Evolutionary conservation across 2,888 invertebrate species (phyloP).

Genomic region (Ischnus inquisitorius): DNA sequence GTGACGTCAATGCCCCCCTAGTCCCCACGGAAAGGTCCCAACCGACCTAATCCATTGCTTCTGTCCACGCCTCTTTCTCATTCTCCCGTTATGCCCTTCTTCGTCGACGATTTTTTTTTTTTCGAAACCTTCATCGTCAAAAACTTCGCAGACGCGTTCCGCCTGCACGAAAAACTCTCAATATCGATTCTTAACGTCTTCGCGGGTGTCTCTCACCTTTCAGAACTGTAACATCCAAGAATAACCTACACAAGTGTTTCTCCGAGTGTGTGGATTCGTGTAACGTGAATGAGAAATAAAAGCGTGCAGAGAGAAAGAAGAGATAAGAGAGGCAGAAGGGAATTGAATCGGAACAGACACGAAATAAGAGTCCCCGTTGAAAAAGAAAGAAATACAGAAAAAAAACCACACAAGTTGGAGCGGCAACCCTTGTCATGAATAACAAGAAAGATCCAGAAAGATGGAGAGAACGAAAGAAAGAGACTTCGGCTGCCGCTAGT

Average conservation of each 20-base stretch:
- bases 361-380: constrained; percentile 1
- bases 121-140: constrained; percentile 7
- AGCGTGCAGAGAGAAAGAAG: constrained; percentile 2
- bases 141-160: constrained; percentile 26
- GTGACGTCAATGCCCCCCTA: constrained; percentile 39
- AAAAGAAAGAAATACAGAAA: constrained; percentile 18
- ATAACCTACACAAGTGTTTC: constrained; percentile 4
- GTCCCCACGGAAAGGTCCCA: constrained; percentile 23
- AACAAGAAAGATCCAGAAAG: constrained; percentile 63
- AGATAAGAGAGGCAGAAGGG: constrained; percentile 24
- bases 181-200: background rate
- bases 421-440: constrained; percentile 59
- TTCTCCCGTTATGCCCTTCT: background rate
- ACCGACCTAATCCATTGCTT: constrained; percentile 27
- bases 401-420: constrained; percentile 17
- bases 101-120: constrained; percentile 32
- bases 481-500: constrained; percentile 22
- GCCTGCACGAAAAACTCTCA: constrained; percentile 42
- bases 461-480: constrained; percentile 43
- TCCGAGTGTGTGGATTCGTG: constrained; percentile 2
- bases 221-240: background rate
- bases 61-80: background rate
- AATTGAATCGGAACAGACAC: constrained; percentile 48
- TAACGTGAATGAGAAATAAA: background rate
- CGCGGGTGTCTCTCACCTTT: background rate